Evolutionary conservation across 2,797 vertebrate species (phyloP), one percentile per base, ranked within the genome.

Genomic region (Columba guinea): DNA sequence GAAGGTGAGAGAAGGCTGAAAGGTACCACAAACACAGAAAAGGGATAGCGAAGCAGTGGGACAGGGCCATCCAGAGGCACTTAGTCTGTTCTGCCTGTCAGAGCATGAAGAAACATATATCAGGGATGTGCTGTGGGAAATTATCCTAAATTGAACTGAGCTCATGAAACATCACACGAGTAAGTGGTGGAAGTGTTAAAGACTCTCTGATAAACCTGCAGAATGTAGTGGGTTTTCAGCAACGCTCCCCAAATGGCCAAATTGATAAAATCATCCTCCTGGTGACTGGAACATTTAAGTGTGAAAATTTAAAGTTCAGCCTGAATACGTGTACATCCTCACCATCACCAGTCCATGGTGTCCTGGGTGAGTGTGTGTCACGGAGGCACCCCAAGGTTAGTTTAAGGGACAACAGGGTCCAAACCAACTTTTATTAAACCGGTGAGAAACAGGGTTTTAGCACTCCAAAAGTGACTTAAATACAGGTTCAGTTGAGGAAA

Each of bases 301-400:
- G 0, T 26, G 34, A 63, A 71, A 65, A 55, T 44, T 26, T 32
- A 76, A 68, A 63, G 34, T 37, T 64, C 59, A 62, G 48, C 4
- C 44, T 59, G n/a, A 24, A 35, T 19, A 5, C 16, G 9, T 20
- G 39, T 59, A 12, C 30, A 20, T 60, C 53, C 20, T 70, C 21
- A 16, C 22, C 0, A 4, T 32, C 9, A 1, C 53, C 0, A 0
- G n/a, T 62, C 73, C 0, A 0, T 23, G 16, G 49, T 32, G 34
- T 59, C 55, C 16, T 22, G 51, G 23, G 32, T 0, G 3, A 77
- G 32, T 11, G 27, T 5, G 0, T 56, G 18, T 37, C 37, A 37
- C 37, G 12, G 37, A 37, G 37, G 37, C 37, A 37, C 37, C 11
- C 37, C 37, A 11, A 37, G 37, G 37, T 37, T 37, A 37, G 37